Percentiles rank a stretch among this genome's conserved stretches.
These are phyloP conservation scores for Clinocottus analis DNA, from an alignment of 2,113 vertebrate species.

Conservation along the genomic window DNA sequence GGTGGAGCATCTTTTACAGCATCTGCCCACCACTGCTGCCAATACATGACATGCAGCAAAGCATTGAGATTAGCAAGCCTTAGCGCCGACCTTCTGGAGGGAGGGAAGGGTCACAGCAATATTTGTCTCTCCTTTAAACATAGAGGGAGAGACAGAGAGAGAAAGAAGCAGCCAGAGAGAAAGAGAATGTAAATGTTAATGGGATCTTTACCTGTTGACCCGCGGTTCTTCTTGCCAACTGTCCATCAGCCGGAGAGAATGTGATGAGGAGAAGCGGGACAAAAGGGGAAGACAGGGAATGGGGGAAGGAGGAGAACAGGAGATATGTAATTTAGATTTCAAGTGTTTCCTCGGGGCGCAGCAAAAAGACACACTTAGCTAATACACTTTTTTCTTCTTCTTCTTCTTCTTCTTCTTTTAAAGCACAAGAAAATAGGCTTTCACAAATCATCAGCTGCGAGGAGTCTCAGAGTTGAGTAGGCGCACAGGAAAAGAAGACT, in stretches of 20 bases:
- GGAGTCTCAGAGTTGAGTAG: constrained; percentile 12
- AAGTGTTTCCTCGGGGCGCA: constrained; percentile 25
- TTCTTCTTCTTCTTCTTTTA: not conserved
- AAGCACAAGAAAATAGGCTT: constrained; percentile 40
- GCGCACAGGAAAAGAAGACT: constrained; percentile 23
- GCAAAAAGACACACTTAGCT: constrained; percentile 41
- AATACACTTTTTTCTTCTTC: constrained; percentile 19
- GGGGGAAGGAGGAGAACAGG: constrained; percentile 7
- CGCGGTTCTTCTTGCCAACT: constrained; percentile 78
- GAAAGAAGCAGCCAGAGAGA: constrained; percentile 6
- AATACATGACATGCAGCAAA: constrained; percentile 32
- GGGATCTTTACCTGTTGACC: constrained; percentile 75
- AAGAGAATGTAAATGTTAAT: constrained; percentile 64
- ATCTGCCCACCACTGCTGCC: constrained; percentile 11
- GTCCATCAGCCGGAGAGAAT: constrained; percentile 65
- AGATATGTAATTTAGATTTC: constrained; percentile 66
- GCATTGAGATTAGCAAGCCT: constrained; percentile 30
- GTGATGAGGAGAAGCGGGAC: constrained; percentile 45
- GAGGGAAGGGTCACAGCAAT: constrained; percentile 22
- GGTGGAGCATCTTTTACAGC: constrained; percentile 12
- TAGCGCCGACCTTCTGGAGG: constrained; percentile 25
- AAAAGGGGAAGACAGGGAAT: constrained; percentile 15
- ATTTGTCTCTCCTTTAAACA: constrained; percentile 37
- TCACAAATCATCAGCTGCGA: constrained; percentile 40
- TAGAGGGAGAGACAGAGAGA: not conserved